Conservation (phyloP, 2,113 vertebrate species). For the Dissostichus mawsoni region DNA sequence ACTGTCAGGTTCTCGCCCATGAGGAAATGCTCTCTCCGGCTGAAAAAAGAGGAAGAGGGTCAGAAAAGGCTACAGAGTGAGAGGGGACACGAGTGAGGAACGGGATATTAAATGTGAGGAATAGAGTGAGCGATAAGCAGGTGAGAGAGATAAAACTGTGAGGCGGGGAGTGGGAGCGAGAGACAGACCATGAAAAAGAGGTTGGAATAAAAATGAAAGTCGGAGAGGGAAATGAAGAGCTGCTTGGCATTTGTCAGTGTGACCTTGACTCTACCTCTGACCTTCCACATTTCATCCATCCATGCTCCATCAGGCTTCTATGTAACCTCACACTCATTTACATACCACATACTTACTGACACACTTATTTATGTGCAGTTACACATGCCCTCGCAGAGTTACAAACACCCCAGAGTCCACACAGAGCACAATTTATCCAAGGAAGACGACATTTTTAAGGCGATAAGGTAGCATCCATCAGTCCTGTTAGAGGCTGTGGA, state of each 20-base stretch:
- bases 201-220: conserved; percentile 9
- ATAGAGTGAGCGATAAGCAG: conserved; percentile 50
- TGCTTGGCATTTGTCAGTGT: conserved; percentile 32
- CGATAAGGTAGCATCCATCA: conserved; percentile 24
- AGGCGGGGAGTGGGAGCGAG: conserved; percentile 24
- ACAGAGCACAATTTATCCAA: conserved; percentile 28
- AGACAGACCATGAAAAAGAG: conserved; percentile 26
- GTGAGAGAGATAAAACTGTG: conserved; percentile 38
- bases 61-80: conserved; percentile 2
- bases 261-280: conserved; percentile 51
- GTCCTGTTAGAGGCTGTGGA: conserved; percentile 32
- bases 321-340: conserved; percentile 34
- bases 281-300: conserved; percentile 35
- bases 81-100: not conserved
- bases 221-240: conserved; percentile 11
- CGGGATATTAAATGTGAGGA: conserved; percentile 24
- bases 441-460: conserved; percentile 37
- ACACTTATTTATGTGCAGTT: not conserved
- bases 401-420: not conserved
- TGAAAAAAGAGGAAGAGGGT: conserved; percentile 73
- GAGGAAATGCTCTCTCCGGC: conserved; percentile 88
- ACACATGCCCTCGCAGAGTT: not conserved
- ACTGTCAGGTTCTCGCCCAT: conserved; percentile 93
- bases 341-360: conserved; percentile 11
- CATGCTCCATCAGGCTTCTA: conserved; percentile 38